Base-by-base conservation (phyloP, 2,888 invertebrate species). In the Xestia sexstrigata region DNA sequence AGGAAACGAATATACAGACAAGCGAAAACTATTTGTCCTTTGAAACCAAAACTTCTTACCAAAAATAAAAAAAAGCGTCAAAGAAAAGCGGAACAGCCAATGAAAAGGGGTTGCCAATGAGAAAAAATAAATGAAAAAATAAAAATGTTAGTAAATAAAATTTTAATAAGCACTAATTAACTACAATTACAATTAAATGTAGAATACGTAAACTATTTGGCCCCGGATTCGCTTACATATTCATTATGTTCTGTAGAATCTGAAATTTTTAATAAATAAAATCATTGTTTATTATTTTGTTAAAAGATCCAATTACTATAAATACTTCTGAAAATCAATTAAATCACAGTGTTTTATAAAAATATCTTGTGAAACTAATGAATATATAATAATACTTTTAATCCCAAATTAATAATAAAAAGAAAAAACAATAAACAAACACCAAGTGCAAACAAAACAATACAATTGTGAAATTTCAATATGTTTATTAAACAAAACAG, bases 171-270 rank as follows among this genome's bases (percentile, higher is more conserved):
- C 88, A 81, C 76, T 82, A 86, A 82, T 77, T 81, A 79, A 79
- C 85, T 87, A 87, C 84, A 83, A 75, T 84, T 84, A 87, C 87
- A 86, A 49, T 65, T 84, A 77, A 66, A 83, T 52, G 76, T 71
- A 74, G 71, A 58, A 76, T 84, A 82, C 71, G 77, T 79, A 86
- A 81, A 75, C 65, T 79, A 81, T 85, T 81, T 82, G 73, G 74
- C 89, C 78, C 78, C 67, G 78, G 68, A 45, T 83, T 88, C 75
- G 85, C 86, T 83, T 85, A 92, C 91, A 85, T 91, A 92, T 92
- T 92, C 91, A 92, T 91, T 74, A 92, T 87, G 89, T 88, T 89
- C 90, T 91, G 89, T 78, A 92, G 85, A 78, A 92, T 90, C 92
- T 92, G 93, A 91, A 90, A 90, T 83, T 78, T 87, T 87, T 70